Evolutionary conservation across 2,113 vertebrate species (phyloP).

Genomic region (Labeo catla): DNA sequence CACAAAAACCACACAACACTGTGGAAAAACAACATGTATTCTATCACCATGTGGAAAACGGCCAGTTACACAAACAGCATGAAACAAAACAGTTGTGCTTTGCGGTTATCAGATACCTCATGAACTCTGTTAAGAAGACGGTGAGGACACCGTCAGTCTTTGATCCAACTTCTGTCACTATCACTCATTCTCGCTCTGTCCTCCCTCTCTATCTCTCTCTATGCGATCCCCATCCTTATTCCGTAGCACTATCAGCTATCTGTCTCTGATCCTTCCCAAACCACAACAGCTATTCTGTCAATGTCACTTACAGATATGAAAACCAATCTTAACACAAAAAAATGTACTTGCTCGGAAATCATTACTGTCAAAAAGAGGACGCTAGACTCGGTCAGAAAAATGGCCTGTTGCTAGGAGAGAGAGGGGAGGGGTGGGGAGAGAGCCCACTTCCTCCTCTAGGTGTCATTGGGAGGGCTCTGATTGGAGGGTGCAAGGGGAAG

Average conservation of each 20-base stretch:
- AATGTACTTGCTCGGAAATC: constrained; percentile 57
- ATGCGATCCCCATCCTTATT: constrained; percentile 14
- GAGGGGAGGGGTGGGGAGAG: constrained; percentile 49
- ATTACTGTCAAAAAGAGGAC: constrained; percentile 53
- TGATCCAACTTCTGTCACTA: constrained; percentile 14
- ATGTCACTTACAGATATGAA: constrained; percentile 62
- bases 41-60: constrained; percentile 28
- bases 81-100: constrained; percentile 35
- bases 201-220: neutral
- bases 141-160: neutral
- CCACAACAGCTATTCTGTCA: constrained; percentile 58
- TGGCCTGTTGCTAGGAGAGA: constrained; percentile 70
- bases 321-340: constrained; percentile 60
- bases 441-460: constrained; percentile 71
- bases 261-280: constrained; percentile 47
- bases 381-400: constrained; percentile 52
- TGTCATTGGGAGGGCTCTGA: constrained; percentile 75
- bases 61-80: neutral
- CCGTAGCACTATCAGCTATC: constrained; percentile 49
- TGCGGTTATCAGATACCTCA: constrained; percentile 37
- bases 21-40: neutral
- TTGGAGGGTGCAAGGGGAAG: constrained; percentile 72
- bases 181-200: constrained; percentile 34
- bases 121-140: neutral
- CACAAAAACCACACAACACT: constrained; percentile 12